Conservation (phyloP, 2,113 vertebrate species). For the Onychorhynchus coronatus region DNA sequence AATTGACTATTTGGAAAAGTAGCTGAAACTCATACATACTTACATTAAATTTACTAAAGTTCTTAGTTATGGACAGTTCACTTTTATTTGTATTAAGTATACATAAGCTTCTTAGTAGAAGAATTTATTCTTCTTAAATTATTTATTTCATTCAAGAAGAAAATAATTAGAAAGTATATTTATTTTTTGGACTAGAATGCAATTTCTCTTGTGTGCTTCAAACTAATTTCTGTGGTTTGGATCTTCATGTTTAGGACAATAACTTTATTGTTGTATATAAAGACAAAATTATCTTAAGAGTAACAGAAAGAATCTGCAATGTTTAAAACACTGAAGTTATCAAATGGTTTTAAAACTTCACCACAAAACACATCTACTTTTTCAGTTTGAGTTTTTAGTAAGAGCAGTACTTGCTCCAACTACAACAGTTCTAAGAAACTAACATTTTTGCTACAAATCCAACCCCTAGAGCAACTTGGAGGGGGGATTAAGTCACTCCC, state of each 20-base stretch:
- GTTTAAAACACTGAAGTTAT: background rate
- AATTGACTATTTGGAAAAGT: background rate
- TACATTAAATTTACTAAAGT: background rate
- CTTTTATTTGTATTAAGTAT: background rate
- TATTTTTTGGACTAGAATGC: background rate
- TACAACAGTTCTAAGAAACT: background rate
- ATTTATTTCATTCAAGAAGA: no score
- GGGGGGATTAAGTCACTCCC: background rate
- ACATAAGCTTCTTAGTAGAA: background rate
- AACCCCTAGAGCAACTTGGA: background rate
- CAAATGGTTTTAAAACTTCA: background rate
- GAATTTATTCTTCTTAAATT: no score
- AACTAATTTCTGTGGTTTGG: background rate
- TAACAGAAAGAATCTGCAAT: background rate
- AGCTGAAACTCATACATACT: background rate
- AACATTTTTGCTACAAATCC: slow-evolving; percentile 3
- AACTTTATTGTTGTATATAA: background rate
- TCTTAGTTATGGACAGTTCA: background rate
- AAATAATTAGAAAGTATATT: background rate
- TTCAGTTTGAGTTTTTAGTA: background rate
- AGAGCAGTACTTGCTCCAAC: background rate
- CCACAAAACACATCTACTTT: background rate
- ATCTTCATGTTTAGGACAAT: background rate
- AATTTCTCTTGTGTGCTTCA: background rate
- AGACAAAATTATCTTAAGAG: background rate